Conservation (phyloP, 2,797 vertebrate species). For the Jordanella pulchra region DNA sequence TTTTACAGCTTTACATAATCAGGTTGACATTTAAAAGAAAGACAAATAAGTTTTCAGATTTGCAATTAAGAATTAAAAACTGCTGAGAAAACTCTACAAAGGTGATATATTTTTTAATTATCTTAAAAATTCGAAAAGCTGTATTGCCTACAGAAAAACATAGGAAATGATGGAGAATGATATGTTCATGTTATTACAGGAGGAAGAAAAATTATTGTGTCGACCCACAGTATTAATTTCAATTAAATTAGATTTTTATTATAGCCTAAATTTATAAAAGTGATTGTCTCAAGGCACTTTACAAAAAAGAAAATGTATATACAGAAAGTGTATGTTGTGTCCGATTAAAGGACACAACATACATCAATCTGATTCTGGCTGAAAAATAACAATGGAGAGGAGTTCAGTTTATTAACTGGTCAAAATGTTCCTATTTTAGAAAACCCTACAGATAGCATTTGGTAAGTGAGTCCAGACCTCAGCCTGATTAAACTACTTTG, state of each 20-base stretch:
- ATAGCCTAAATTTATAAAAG: neutral
- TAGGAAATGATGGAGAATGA: neutral
- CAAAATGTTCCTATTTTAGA: neutral
- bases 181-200: neutral
- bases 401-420: neutral
- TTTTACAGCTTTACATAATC: neutral
- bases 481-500: neutral
- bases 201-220: neutral
- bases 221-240: neutral
- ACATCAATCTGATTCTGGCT: no score
- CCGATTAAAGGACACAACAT: neutral
- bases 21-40: neutral
- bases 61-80: neutral
- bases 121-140: neutral
- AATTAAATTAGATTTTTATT: neutral
- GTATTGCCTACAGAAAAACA: neutral
- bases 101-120: neutral
- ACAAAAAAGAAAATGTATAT: neutral
- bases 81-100: neutral
- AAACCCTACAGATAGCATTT: neutral
- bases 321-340: neutral
- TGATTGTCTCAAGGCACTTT: neutral
- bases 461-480: neutral
- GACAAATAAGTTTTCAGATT: neutral
- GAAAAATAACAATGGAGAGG: neutral